A percentile compares a stretch with the other conserved stretches of the same genome.
phyloP scores from a whole-genome alignment of 2,113 vertebrate species.

The Notarius lentiginosus region DNA sequence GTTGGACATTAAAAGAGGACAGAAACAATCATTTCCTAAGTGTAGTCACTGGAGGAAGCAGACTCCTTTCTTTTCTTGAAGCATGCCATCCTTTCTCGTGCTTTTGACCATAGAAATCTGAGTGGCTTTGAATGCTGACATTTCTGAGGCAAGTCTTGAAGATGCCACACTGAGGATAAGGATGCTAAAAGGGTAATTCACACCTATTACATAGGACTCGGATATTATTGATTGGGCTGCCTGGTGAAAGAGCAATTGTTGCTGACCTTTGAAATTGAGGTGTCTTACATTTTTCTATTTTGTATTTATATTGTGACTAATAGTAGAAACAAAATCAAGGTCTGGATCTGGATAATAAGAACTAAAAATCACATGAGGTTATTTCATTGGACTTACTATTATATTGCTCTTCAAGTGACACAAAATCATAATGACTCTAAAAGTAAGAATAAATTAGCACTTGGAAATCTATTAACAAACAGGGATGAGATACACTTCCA shows the following conservation, averaged over 20 bases:
- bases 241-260: slow-evolving; percentile 54
- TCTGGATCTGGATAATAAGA: neutral
- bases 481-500: slow-evolving; percentile 23
- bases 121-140: slow-evolving; percentile 68
- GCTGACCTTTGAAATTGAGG: slow-evolving; percentile 60
- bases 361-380: neutral
- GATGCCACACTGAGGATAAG: slow-evolving; percentile 49
- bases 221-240: slow-evolving; percentile 46
- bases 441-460: slow-evolving; percentile 37
- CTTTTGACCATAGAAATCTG: slow-evolving; percentile 62
- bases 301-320: slow-evolving; percentile 22
- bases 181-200: slow-evolving; percentile 60
- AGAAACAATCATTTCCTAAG: slow-evolving; percentile 58
- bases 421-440: slow-evolving; percentile 22
- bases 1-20: slow-evolving; percentile 48
- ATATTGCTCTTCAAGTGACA: slow-evolving; percentile 31
- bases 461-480: slow-evolving; percentile 42
- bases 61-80: slow-evolving; percentile 50
- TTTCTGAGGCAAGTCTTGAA: slow-evolving; percentile 62
- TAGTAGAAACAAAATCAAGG: neutral
- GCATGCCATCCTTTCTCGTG: slow-evolving; percentile 60
- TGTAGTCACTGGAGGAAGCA: slow-evolving; percentile 62
- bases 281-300: slow-evolving; percentile 56
- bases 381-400: neutral
- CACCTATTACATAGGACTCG: slow-evolving; percentile 44